Base-by-base conservation (phyloP, 1,140 invertebrate genomes). In the Cephus cinctus region DNA sequence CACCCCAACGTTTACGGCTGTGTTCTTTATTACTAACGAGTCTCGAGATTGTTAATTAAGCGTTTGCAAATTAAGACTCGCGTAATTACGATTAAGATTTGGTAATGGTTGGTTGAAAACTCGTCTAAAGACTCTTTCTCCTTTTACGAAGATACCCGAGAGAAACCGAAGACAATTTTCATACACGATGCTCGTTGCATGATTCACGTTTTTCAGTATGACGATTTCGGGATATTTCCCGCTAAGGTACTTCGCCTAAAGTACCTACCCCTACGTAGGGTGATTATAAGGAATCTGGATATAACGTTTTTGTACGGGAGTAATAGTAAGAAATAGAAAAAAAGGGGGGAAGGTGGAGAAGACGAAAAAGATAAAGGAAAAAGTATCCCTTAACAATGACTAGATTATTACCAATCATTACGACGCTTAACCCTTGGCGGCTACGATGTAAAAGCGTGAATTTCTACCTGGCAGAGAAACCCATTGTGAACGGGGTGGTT, bases 321-420 rank as follows among this genome's bases (percentile, higher is more conserved):
- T 27, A 14, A 4, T 14, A 30, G 43, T 22, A 46, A 15, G 18
- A 14, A 19, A 9, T 6, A 34, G 38, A 39, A 25, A 39, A 11
- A 27, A 23, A 41, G 20, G 15, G 40, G 21, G 34, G 31, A 2
- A 12, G 16, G 30, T 4, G 34, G 4, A 30, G 27, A 36, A 36
- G 34, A 36, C 2, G 12, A 36, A 36, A 12, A 35, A 35, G 9
- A 30, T 30, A 30, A 44, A 21, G 35, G 20, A 19, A 42, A 42
- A 30, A 36, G 6, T 38, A 36, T 23, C 11, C 40, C 30, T 34
- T 30, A 23, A 56, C 44, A 51, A 44, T 51, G 46, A 15, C n/a
- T 0, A 54, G 45, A 58, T 59, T 54, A 56, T 52, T 50, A 41
- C 25, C 43, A 52, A 54, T 61, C 50, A 59, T 61, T 56, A 52